Base-by-base conservation (phyloP, 1,140 invertebrate genomes). In the Dufourea novaeangliae region DNA sequence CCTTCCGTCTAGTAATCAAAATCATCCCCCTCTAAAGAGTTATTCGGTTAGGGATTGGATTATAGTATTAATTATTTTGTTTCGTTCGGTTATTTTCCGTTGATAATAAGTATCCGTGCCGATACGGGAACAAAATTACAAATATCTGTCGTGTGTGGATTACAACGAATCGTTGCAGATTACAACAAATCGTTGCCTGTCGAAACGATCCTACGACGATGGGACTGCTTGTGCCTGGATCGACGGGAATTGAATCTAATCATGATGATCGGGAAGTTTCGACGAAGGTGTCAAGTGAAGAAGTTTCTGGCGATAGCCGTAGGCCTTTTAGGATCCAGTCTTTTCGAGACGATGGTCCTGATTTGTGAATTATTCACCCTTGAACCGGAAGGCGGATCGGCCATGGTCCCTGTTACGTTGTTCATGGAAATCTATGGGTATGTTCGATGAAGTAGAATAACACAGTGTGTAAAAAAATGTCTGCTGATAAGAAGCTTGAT, bases 381-480 rank as follows among this genome's bases (percentile, higher is more conserved):
- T 72, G 96, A 98, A 87, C 95, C 96, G 0, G 96, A 97, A 74
- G 97, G 97, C n/a, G 96, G 96, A 8, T 95, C 95, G 1, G 94
- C 96, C 0, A 95, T 95, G 82, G 96, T 98, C 50, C 94, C 95
- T 0, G 93, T 95, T n/a, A 92, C 93, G 50, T 92, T 95, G 27
- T 97, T 97, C 85, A 93, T 95, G 75, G 93, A 94, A 27, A 92
- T 96, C 79, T 97, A 97, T 64, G 88, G 89, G 90, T 92, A 82
- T 73, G 37, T 50, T 32, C 2, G 14, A 12, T 3, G 7, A 27
- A 44, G 12, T 34, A 62, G 59, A 52, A 76, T 64, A 75, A 61
- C 50, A n/a, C n/a, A n/a, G n/a, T n/a, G n/a, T n/a, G n/a, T n/a
- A n/a, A n/a, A n/a, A n/a, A n/a, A n/a, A n/a, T n/a, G n/a, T n/a